Conservation (phyloP, 2,797 vertebrate species). For the Arvicola amphibius region DNA sequence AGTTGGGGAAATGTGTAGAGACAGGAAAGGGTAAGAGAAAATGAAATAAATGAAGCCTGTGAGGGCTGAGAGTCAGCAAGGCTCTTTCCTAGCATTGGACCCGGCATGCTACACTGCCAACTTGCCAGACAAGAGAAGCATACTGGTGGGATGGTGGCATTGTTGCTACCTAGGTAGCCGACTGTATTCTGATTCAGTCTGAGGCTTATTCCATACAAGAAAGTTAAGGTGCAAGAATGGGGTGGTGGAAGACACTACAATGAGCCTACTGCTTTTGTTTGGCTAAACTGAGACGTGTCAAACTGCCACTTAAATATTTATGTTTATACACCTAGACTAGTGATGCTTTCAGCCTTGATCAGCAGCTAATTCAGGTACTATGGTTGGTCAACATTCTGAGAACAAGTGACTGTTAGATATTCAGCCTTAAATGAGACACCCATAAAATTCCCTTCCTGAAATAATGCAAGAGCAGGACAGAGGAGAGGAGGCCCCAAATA, state of each 20-base stretch:
- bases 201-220: background rate
- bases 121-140: background rate
- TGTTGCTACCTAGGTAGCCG: background rate
- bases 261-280: background rate
- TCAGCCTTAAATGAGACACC: background rate
- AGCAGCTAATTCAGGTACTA: background rate
- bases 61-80: background rate
- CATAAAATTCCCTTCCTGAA: background rate
- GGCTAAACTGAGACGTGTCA: background rate
- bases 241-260: background rate
- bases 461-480: background rate
- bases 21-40: background rate
- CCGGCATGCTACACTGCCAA: background rate
- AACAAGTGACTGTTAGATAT: background rate
- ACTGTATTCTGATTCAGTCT: background rate
- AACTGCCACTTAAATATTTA: background rate
- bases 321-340: background rate
- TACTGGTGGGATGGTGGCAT: background rate
- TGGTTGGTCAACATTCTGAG: background rate
- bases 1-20: background rate
- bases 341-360: background rate
- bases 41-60: background rate
- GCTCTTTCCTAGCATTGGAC: background rate
- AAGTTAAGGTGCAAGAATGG: background rate
- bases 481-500: background rate